phyloP scores from a whole-genome alignment of 2,797 vertebrate genomes.

The Alcedo quadribrachys region DNA sequence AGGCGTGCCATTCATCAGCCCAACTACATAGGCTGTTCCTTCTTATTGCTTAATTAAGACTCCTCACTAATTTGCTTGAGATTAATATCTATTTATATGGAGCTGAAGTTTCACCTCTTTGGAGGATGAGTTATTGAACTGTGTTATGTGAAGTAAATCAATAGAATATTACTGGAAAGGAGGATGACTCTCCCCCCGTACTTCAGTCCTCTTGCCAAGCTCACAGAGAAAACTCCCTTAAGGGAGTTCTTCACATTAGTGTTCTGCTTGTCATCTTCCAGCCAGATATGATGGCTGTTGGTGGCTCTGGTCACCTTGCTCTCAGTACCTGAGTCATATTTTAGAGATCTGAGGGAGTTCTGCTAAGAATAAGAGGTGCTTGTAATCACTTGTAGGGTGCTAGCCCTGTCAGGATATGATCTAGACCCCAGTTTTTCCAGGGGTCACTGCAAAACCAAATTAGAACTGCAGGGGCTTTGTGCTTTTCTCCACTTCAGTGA shows the following conservation, averaged over 20 bases:
- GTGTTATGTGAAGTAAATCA: conserved; percentile 39
- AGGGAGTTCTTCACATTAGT: background rate
- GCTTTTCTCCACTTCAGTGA: background rate
- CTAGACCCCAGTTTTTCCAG: background rate
- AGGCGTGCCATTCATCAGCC: conserved; percentile 53
- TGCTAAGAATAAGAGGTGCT: background rate
- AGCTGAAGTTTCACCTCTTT: conserved; percentile 48
- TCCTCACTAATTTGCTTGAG: conserved; percentile 60
- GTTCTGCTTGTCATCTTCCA: background rate
- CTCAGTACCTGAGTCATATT: background rate
- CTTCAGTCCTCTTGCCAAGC: background rate
- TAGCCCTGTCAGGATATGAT: background rate
- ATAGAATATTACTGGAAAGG: conserved; percentile 52
- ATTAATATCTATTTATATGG: conserved; percentile 68
- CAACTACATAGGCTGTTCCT: background rate
- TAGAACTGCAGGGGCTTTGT: background rate
- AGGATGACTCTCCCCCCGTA: background rate
- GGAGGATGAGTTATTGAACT: conserved; percentile 44
- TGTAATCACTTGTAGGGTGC: background rate
- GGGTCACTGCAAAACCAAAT: background rate
- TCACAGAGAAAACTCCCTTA: background rate
- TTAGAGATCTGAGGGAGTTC: background rate
- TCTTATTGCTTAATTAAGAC: conserved; percentile 64
- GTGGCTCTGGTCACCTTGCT: background rate
- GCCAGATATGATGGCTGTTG: background rate